Evolutionary conservation across 2,797 vertebrate genomes (phyloP).

Genomic region (Xyrichtys novacula): DNA sequence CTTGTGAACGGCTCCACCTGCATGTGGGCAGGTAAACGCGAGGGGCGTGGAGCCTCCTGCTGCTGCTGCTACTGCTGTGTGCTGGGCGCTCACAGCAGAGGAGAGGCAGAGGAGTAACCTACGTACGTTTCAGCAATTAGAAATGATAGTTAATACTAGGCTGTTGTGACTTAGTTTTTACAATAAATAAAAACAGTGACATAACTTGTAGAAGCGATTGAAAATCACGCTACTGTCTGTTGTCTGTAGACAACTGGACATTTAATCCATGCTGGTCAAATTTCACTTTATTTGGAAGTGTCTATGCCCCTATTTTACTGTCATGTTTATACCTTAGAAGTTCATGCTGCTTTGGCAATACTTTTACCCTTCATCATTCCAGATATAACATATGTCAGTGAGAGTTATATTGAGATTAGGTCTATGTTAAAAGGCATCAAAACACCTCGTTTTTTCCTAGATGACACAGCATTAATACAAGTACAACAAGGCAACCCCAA

Average conservation of each 20-base stretch:
- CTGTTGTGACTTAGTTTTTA: too few relatives aligned
- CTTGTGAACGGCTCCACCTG: neutral
- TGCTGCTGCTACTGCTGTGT: neutral
- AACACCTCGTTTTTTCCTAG: neutral
- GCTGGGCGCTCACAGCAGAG: neutral
- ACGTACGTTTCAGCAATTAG: fast-evolving
- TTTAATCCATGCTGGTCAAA: too few relatives aligned
- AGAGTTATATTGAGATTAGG: neutral
- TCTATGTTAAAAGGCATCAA: neutral
- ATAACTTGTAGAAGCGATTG: too few relatives aligned
- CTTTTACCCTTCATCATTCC: too few relatives aligned
- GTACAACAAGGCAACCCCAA: neutral
- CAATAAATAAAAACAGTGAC: too few relatives aligned
- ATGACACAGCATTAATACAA: neutral
- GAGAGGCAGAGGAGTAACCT: fast-evolving
- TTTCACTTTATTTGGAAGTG: too few relatives aligned
- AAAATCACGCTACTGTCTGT: too few relatives aligned
- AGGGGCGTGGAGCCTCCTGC: slow-evolving; percentile 39
- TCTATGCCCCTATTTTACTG: too few relatives aligned
- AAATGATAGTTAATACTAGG: neutral
- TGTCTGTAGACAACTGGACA: too few relatives aligned
- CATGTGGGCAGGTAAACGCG: neutral
- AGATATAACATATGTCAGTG: too few relatives aligned
- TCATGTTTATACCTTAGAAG: too few relatives aligned
- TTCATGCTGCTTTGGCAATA: too few relatives aligned